Evolutionary conservation across 2,797 vertebrate genomes (phyloP).

Genomic region (Hybognathus amarus): DNA sequence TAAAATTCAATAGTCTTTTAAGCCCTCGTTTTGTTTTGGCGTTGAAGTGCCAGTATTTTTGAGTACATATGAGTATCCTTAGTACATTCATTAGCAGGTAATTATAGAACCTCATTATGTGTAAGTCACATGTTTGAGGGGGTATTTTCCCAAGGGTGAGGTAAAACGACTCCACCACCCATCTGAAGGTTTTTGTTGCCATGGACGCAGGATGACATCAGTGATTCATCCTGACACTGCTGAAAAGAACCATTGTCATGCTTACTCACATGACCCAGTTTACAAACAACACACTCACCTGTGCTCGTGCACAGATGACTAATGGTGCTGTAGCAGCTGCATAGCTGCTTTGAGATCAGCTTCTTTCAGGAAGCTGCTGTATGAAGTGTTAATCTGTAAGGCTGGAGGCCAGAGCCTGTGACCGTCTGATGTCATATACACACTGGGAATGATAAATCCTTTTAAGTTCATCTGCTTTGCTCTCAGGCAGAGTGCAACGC

Average conservation of each 20-base stretch:
- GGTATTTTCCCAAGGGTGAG: constrained; percentile 35
- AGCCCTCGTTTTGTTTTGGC: not conserved
- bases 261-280: constrained; percentile 14
- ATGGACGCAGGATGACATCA: not conserved
- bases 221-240: constrained; percentile 31
- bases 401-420: constrained; percentile 4
- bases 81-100: not conserved
- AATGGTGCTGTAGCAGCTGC: not conserved
- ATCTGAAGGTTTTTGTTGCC: constrained; percentile 22
- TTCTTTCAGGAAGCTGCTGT: constrained; percentile 11
- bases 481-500: constrained; percentile 5
- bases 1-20: not conserved
- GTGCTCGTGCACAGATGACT: constrained; percentile 17
- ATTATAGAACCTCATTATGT: not conserved
- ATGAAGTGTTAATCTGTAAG: constrained; percentile 21
- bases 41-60: not conserved
- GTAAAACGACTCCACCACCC: constrained; percentile 31
- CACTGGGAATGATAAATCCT: constrained; percentile 6
- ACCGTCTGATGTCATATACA: not conserved
- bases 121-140: constrained; percentile 9
- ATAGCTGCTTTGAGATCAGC: constrained; percentile 7
- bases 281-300: constrained; percentile 15
- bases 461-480: constrained; percentile 15
- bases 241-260: constrained; percentile 30
- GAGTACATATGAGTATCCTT: no score